phyloP scores from a whole-genome alignment of 2,888 invertebrate species.

The Leucophenga montana region DNA sequence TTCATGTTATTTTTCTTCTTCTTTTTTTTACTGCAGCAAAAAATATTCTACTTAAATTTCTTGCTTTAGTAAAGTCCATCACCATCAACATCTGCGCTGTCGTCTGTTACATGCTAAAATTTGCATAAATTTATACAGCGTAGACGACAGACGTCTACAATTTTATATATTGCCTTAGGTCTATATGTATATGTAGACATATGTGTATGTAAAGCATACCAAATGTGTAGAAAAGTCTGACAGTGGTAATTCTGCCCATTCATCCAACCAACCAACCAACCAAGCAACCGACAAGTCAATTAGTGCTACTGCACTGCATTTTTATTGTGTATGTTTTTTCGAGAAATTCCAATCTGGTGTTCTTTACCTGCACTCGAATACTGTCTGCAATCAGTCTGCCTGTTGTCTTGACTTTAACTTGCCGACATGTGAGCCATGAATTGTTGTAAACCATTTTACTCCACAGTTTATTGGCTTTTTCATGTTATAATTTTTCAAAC shows the following conservation, averaged over 20 bases:
- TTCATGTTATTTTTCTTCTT: neutral
- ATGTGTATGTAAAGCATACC: neutral
- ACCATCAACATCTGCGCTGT: neutral
- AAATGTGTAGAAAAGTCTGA: no score
- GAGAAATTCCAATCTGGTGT: no score
- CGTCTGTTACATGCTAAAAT: neutral
- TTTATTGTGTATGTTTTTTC: neutral
- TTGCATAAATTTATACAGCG: neutral
- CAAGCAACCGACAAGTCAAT: conserved; percentile 19
- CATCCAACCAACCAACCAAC: neutral
- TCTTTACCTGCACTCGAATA: neutral
- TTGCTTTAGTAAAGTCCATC: neutral
- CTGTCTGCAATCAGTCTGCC: conserved; percentile 16
- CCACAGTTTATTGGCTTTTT: conserved; percentile 7
- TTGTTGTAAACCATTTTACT: neutral
- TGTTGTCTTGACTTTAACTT: conserved; percentile 7
- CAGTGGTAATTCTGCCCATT: neutral
- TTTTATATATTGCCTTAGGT: conserved; percentile 9
- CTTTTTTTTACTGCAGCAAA: no score
- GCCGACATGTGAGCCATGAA: conserved; percentile 9
- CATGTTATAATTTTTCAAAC: conserved; percentile 11
- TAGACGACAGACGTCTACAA: no score
- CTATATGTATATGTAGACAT: neutral
- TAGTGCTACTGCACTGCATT: conserved; percentile 10
- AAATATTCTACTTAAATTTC: conserved; percentile 1